Conservation (phyloP, 2,113 vertebrate species). For the Ameiurus melas region DNA sequence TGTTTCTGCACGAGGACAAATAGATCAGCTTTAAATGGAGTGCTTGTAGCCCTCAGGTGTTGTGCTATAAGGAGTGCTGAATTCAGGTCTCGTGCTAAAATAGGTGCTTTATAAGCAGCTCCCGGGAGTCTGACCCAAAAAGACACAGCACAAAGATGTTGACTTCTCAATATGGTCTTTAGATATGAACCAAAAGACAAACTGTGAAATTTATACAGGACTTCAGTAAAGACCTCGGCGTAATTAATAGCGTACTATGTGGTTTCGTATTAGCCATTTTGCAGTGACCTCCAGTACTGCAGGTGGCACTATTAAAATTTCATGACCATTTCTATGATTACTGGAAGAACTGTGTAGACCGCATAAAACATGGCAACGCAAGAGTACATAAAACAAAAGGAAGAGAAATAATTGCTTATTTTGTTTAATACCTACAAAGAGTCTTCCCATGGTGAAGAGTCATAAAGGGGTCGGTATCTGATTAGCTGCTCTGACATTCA, state of each 20-base stretch:
- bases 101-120: not conserved
- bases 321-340: not conserved
- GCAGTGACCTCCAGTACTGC: not conserved
- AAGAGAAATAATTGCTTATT: not conserved
- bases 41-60: constrained; percentile 27
- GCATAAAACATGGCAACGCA: not conserved
- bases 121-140: constrained; percentile 20
- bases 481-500: not conserved
- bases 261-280: not conserved
- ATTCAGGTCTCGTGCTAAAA: constrained; percentile 26
- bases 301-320: not conserved
- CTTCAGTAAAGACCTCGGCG: not conserved
- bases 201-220: not conserved
- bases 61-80: constrained; percentile 27
- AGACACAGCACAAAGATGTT: not conserved
- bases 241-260: not conserved
- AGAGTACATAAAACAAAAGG: not conserved
- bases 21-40: constrained; percentile 23
- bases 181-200: not conserved
- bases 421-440: not conserved
- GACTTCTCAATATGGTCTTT: not conserved
- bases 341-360: not conserved
- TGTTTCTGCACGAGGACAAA: constrained; percentile 28
- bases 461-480: not conserved
- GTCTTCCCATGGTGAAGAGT: not conserved